These are phyloP conservation scores for Pseudopodoces humilis DNA, from an alignment of 2,113 vertebrate genomes.

Conservation along the genomic window DNA sequence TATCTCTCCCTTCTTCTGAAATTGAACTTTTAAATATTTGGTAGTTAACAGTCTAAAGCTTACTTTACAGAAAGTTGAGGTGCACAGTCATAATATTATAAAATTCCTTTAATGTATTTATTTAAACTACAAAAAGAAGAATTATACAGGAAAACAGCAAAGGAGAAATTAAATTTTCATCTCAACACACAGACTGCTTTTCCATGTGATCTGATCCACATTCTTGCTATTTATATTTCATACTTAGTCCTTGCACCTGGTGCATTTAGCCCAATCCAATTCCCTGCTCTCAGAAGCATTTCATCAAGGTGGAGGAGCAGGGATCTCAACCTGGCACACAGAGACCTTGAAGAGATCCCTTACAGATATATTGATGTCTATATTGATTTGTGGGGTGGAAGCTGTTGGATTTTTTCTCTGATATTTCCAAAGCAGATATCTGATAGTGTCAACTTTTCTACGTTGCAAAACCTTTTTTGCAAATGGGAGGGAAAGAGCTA, in stretches of 20 bases:
- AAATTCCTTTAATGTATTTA: not conserved
- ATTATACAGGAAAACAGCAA: not conserved
- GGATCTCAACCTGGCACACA: not conserved
- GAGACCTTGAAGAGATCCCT: not conserved
- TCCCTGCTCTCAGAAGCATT: not conserved
- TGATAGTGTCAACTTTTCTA: not conserved
- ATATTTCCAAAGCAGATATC: not conserved
- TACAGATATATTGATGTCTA: accelerated
- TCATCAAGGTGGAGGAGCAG: not conserved
- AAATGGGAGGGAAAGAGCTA: not conserved
- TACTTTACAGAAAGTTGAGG: not conserved
- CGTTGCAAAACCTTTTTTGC: not conserved
- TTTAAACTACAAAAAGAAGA: not conserved
- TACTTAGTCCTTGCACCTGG: not conserved
- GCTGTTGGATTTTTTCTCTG: not conserved
- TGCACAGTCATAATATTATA: accelerated
- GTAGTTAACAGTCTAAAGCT: not conserved
- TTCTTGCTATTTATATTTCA: not conserved
- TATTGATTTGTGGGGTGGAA: not conserved
- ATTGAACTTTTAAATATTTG: not conserved
- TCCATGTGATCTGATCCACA: not conserved
- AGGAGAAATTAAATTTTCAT: not conserved
- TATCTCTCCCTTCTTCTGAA: not conserved
- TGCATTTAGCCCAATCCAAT: not conserved
- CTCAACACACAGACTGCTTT: not conserved